Percentiles rank a stretch among this genome's conserved stretches.
phyloP scores from a whole-genome alignment of 2,888 invertebrate species.

The Gymnocheta viridis region DNA sequence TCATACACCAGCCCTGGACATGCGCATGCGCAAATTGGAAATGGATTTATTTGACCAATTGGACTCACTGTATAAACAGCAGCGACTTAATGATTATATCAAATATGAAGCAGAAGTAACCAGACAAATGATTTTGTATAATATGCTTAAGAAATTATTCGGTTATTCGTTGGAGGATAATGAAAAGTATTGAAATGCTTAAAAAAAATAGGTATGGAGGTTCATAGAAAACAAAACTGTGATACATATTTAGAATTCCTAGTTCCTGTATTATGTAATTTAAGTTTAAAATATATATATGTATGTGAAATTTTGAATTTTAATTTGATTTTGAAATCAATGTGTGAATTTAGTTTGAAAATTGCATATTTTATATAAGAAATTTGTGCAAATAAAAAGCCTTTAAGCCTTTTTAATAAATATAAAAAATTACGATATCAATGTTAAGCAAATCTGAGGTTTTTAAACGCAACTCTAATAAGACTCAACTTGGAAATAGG shows the following conservation, averaged over 20 bases:
- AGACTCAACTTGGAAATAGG: too few species aligned
- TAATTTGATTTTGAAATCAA: background rate
- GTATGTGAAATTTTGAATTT: conserved; percentile 40
- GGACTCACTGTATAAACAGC: conserved; percentile 75
- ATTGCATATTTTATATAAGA: too few species aligned
- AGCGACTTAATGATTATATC: conserved; percentile 77
- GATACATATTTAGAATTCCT: conserved; percentile 45
- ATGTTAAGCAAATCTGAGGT: too few species aligned
- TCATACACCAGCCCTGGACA: conserved; percentile 75
- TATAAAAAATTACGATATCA: too few species aligned
- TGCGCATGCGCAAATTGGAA: conserved; percentile 74
- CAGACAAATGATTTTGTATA: conserved; percentile 78
- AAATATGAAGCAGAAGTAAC: conserved; percentile 78
- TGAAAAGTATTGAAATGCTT: conserved; percentile 53
- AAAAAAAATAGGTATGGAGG: background rate
- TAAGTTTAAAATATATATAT: background rate
- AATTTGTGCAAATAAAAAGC: too few species aligned
- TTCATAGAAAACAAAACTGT: conserved; percentile 16
- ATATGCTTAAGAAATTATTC: conserved; percentile 77
- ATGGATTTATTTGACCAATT: conserved; percentile 76
- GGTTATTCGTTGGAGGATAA: conserved; percentile 74
- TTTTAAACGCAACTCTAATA: too few species aligned
- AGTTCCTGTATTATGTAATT: conserved; percentile 24
- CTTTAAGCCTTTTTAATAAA: too few species aligned
- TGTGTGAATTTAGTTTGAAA: background rate